A percentile compares a stretch with the other conserved stretches of the same genome.
These are phyloP conservation scores for Cheilosia soror DNA, from an alignment of 2,888 invertebrate species.

Conservation along the genomic window DNA sequence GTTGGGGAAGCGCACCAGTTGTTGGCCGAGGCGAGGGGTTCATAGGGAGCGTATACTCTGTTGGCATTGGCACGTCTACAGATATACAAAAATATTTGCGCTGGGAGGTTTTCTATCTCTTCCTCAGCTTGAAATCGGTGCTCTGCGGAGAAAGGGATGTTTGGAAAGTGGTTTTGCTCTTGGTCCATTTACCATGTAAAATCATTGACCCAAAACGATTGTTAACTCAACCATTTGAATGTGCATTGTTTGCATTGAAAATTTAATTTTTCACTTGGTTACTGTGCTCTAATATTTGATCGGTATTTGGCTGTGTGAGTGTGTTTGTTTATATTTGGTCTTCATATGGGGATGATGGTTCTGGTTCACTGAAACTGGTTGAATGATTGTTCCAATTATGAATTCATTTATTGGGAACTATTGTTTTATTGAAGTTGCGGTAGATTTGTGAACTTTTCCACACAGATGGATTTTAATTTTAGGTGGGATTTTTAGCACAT, in stretches of 20 bases:
- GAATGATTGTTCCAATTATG: slow-evolving; percentile 37
- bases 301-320: slow-evolving; percentile 13
- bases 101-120: slow-evolving; percentile 1
- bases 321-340: slow-evolving; percentile 4
- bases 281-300: slow-evolving; percentile 25
- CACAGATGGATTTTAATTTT: not conserved
- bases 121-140: not conserved
- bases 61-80: slow-evolving; percentile 27
- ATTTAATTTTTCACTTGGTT: slow-evolving; percentile 59
- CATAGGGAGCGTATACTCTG: slow-evolving; percentile 1
- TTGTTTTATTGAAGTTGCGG: not conserved
- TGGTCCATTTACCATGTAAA: slow-evolving; percentile 64
- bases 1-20: slow-evolving; percentile 52
- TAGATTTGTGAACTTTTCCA: not conserved
- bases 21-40: slow-evolving; percentile 29
- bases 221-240: slow-evolving; percentile 69
- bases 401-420: not conserved
- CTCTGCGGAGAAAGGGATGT: not conserved
- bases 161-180: slow-evolving; percentile 55
- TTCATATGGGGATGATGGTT: not conserved
- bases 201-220: slow-evolving; percentile 70
- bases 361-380: slow-evolving; percentile 48
- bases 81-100: slow-evolving; percentile 1
- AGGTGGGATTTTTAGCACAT: too few relatives aligned
- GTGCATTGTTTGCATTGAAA: slow-evolving; percentile 69